Conservation (phyloP, 2,888 invertebrate species). For the Trichogramma dendrolimi region DNA sequence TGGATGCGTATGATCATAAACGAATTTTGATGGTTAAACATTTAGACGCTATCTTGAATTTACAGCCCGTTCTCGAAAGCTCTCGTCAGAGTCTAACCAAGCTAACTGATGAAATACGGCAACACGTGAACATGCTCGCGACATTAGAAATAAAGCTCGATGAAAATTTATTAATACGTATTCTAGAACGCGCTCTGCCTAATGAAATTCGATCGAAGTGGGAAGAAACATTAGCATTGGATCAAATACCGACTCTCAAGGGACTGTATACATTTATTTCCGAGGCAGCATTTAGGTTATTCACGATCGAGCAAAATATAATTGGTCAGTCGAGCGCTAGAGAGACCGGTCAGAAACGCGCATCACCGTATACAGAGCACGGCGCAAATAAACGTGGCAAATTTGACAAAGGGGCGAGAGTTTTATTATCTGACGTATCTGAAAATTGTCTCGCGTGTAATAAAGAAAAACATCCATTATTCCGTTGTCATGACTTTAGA, state of each 20-base stretch:
- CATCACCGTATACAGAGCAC: too few species aligned
- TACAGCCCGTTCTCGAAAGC: constrained; percentile 12
- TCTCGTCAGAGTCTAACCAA: constrained; percentile 17
- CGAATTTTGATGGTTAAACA: constrained; percentile 23
- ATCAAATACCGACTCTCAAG: constrained; percentile 17
- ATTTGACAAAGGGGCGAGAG: too few species aligned
- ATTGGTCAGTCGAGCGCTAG: too few species aligned
- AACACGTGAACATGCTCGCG: constrained; percentile 25
- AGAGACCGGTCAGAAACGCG: too few species aligned
- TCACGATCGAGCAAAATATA: too few species aligned
- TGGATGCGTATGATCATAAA: constrained; percentile 22
- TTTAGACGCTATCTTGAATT: constrained; percentile 23
- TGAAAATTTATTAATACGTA: constrained; percentile 20
- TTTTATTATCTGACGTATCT: too few species aligned
- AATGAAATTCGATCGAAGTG: constrained; percentile 14
- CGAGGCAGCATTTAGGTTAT: neutral
- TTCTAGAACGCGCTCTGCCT: constrained; percentile 24
- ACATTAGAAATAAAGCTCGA: constrained; percentile 19
- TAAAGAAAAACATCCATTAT: too few species aligned
- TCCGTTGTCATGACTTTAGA: too few species aligned
- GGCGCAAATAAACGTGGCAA: too few species aligned
- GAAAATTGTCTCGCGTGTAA: too few species aligned
- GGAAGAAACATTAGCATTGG: constrained; percentile 23
- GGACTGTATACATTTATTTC: constrained; percentile 12
- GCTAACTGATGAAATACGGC: constrained; percentile 25